Evolutionary conservation across 2,888 invertebrate species (phyloP).

Genomic region (Lobophora halterata): DNA sequence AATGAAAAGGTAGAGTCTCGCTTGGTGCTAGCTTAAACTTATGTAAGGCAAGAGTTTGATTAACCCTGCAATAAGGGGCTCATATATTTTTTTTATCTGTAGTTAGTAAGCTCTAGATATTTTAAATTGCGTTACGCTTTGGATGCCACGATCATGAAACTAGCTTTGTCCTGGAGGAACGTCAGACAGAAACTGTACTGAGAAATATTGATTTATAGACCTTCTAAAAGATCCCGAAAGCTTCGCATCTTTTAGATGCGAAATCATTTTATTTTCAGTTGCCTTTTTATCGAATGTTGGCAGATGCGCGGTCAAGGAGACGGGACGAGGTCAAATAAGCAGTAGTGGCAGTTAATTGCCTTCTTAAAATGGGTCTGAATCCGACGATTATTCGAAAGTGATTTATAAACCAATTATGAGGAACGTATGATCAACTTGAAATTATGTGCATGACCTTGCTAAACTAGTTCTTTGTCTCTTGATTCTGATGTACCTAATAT

Average conservation of each 20-base stretch:
- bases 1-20: conserved; percentile 45
- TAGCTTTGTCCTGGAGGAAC: conserved; percentile 42
- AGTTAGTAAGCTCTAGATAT: conserved; percentile 4
- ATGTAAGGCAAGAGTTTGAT: conserved; percentile 27
- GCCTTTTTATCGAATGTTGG: conserved; percentile 36
- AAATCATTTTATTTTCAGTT: conserved; percentile 24
- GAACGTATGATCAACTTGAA: too few species aligned
- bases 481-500: too few species aligned
- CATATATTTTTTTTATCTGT: conserved; percentile 10
- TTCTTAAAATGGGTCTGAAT: conserved; percentile 40
- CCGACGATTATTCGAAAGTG: conserved; percentile 12
- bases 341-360: conserved; percentile 60
- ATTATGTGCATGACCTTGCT: conserved; percentile 2
- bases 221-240: conserved; percentile 15
- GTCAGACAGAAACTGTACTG: conserved; percentile 24
- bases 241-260: conserved; percentile 3
- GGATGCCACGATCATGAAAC: conserved; percentile 34
- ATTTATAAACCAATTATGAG: not conserved
- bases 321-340: conserved; percentile 53
- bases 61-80: not conserved
- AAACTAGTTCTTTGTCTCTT: conserved; percentile 1
- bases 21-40: conserved; percentile 34
- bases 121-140: not conserved
- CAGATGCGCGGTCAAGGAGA: conserved; percentile 37
- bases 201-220: conserved; percentile 31